A percentile compares a stretch with the other conserved stretches of the same genome.
These are phyloP conservation scores for Mellilla xanthometata DNA, from an alignment of 2,888 invertebrate genomes.

Conservation along the genomic window DNA sequence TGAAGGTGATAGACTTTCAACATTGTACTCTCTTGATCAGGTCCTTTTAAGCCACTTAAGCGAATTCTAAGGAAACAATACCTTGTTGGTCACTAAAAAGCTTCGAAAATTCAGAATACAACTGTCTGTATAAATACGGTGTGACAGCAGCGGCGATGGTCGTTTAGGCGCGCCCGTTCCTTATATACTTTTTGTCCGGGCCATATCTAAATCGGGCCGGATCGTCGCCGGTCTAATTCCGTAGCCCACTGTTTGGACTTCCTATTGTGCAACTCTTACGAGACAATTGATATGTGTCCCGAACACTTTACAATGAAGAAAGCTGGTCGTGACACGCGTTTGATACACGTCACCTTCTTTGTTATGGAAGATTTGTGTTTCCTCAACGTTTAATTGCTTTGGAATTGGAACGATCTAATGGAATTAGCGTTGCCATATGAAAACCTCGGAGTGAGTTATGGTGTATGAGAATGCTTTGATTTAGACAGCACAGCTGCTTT, in stretches of 20 bases:
- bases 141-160: slow-evolving; percentile 42
- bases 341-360: background rate
- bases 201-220: slow-evolving; percentile 71
- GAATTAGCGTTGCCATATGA: no score
- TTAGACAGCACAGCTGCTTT: no score
- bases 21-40: no score
- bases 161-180: slow-evolving; percentile 59
- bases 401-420: slow-evolving; percentile 8
- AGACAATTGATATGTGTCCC: slow-evolving; percentile 49
- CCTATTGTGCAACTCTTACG: slow-evolving; percentile 64
- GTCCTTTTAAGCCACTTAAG: no score
- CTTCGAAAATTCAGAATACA: no score
- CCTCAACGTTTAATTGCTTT: slow-evolving; percentile 13
- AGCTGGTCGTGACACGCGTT: background rate
- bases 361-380: background rate
- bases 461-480: no score
- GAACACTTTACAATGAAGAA: slow-evolving; percentile 1
- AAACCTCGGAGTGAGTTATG: no score
- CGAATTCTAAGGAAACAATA: no score
- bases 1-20: no score
- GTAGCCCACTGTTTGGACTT: slow-evolving; percentile 54
- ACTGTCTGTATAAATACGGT: slow-evolving; percentile 33
- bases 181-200: slow-evolving; percentile 70
- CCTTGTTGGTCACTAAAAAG: no score
- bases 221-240: slow-evolving; percentile 68